Conservation (phyloP, 2,888 invertebrate genomes). For the Folsomia manolachei region DNA sequence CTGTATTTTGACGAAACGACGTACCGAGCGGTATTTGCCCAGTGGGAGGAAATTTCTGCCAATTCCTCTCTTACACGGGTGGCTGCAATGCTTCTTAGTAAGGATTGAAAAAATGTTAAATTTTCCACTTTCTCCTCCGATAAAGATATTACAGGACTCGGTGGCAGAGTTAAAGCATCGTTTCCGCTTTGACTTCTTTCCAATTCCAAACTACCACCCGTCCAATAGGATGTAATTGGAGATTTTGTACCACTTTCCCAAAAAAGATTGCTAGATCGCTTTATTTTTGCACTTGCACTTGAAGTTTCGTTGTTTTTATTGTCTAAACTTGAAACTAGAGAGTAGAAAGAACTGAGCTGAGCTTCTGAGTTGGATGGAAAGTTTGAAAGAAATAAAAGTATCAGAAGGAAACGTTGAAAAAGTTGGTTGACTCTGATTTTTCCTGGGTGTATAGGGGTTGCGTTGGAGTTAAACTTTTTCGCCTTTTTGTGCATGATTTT, state of each 20-base stretch:
- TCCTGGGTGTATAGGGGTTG: neutral
- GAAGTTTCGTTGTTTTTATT: neutral
- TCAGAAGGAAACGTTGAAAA: neutral
- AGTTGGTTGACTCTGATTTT: neutral
- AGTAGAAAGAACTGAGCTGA: conserved; percentile 1
- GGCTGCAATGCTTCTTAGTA: conserved; percentile 16
- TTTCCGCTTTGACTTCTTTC: neutral
- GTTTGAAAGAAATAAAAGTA: neutral
- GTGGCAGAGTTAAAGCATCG: neutral
- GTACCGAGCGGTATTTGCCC: conserved; percentile 26
- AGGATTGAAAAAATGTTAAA: conserved; percentile 12
- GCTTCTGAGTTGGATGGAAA: neutral
- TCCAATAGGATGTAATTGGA: neutral
- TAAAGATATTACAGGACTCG: neutral
- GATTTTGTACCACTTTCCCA: neutral
- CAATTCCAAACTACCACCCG: neutral
- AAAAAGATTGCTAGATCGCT: neutral
- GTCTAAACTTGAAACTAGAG: neutral
- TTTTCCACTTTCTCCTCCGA: conserved; percentile 21
- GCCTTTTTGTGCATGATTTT: too few species aligned
- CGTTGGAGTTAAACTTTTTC: too few species aligned
- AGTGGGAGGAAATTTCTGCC: conserved; percentile 17
- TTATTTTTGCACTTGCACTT: neutral
- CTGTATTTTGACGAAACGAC: conserved; percentile 19
- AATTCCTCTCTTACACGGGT: conserved; percentile 20